Percentiles rank a stretch among this genome's conserved stretches.
phyloP scores from a whole-genome alignment of 2,797 vertebrate species.

The Argyrosomus regius region DNA sequence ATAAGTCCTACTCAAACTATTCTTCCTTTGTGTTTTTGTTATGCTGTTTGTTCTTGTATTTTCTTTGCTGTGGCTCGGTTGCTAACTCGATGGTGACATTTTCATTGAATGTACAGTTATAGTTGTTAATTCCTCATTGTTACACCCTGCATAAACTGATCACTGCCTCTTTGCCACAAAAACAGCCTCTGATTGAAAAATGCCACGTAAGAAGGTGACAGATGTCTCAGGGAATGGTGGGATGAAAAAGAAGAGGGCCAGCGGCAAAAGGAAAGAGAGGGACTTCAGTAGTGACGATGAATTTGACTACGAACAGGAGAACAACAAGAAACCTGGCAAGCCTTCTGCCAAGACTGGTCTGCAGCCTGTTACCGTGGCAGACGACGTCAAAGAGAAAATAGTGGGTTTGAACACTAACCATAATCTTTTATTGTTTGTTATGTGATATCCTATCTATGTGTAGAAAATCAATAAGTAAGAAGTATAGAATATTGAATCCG shows the following conservation, averaged over 20 bases:
- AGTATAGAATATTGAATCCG: too few species aligned
- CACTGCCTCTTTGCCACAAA: background rate
- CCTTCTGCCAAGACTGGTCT: constrained; percentile 82
- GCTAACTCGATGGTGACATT: too few species aligned
- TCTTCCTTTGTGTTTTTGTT: too few species aligned
- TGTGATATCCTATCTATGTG: too few species aligned
- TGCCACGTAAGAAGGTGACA: constrained; percentile 90
- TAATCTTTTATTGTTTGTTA: too few species aligned
- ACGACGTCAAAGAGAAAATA: constrained; percentile 89
- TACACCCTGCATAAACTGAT: background rate
- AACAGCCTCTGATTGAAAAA: constrained; percentile 65
- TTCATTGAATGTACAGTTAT: background rate
- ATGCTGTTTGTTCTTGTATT: background rate
- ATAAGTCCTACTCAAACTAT: background rate
- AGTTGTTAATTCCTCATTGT: background rate
- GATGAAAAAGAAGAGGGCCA: constrained; percentile 84
- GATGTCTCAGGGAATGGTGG: constrained; percentile 87
- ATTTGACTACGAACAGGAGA: constrained; percentile 89
- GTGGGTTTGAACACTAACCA: constrained; percentile 69
- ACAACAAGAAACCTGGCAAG: constrained; percentile 87
- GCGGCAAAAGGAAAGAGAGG: constrained; percentile 85
- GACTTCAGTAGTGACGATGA: constrained; percentile 90
- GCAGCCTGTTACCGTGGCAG: constrained; percentile 87
- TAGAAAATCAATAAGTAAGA: too few species aligned
- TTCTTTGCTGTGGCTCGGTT: background rate